Base-by-base conservation (phyloP, 37 sponge, comb jelly and placozoan species). In the Trichoplax adhaerens region DNA sequence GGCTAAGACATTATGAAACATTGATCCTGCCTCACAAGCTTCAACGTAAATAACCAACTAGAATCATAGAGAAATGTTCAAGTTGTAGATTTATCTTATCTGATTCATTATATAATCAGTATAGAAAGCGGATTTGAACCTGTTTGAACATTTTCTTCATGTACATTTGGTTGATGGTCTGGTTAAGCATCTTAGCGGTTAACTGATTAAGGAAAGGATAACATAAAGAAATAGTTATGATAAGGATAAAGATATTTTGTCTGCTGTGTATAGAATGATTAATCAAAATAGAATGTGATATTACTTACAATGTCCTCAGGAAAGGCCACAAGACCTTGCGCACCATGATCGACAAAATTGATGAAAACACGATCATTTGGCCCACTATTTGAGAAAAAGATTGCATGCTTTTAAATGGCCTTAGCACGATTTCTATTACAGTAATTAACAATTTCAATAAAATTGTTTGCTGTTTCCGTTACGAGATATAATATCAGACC, bases 1-100 rank as follows among this genome's bases (percentile, higher is more conserved):
- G 46, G 81, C 64, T 51, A 78, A 7, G 10, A 77, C 65, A 3
- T 65, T 56, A 6, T 77, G 70, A 77, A 88, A 88, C 84, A 88
- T 83, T 10, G 88, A 88, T n/a, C 88, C 88, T 55, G 88, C 78
- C 58, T 80, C 81, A 62, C 88, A 88, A 0, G 88, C 84, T 73
- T 88, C 88, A 49, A 88, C 64, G 72, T 83, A 88, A 64, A 83
- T 50, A 4, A 84, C 79, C 81, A 88, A 76, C 82, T 88, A 60
- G 61, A 67, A 12, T 48, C 47, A 29, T 50, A 3, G 5, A 67
- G 52, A 67, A 52, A 12, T 8, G 49, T 46, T 8, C 12, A 12
- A 67, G 10, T 67, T 8, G 49, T 8, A 10, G 12, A 29, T 8
- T 67, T 46, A 8, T 67, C 29, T 67, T 8, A 12, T 10, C 52